These are phyloP conservation scores for Coleophora flavipennella DNA, from an alignment of 2,888 invertebrate genomes.

Conservation along the genomic window DNA sequence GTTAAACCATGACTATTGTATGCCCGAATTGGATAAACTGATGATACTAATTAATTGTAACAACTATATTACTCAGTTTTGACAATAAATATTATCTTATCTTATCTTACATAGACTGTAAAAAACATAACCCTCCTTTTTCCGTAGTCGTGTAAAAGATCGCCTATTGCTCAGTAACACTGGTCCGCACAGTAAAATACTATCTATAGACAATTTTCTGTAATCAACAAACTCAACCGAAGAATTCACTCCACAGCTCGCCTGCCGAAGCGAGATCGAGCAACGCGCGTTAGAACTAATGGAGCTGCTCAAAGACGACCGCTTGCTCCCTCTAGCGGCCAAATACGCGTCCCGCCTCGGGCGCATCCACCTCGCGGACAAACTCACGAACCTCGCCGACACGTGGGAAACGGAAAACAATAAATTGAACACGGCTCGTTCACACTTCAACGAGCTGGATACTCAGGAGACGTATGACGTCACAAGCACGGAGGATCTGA, in stretches of 20 bases:
- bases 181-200: no score
- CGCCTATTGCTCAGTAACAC: no score
- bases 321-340: slow-evolving; percentile 86
- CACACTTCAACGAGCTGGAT: slow-evolving; percentile 49
- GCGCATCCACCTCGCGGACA: slow-evolving; percentile 83
- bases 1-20: no score
- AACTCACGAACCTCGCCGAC: slow-evolving; percentile 75
- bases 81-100: no score
- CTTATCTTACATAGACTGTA: no score
- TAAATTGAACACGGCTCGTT: slow-evolving; percentile 37
- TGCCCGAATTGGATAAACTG: no score
- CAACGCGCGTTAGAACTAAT: slow-evolving; percentile 90
- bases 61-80: no score
- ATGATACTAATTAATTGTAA: no score
- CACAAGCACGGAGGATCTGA: slow-evolving; percentile 44
- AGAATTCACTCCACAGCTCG: slow-evolving; percentile 77
- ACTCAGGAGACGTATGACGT: slow-evolving; percentile 57
- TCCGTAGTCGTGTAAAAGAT: no score
- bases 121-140: no score
- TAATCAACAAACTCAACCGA: neutral
- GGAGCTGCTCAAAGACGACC: slow-evolving; percentile 83
- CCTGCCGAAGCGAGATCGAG: slow-evolving; percentile 88
- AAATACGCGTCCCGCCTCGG: slow-evolving; percentile 89
- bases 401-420: slow-evolving; percentile 46
- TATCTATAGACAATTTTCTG: no score